Conservation (phyloP, 2,888 invertebrate species). For the Apoda limacodes region DNA sequence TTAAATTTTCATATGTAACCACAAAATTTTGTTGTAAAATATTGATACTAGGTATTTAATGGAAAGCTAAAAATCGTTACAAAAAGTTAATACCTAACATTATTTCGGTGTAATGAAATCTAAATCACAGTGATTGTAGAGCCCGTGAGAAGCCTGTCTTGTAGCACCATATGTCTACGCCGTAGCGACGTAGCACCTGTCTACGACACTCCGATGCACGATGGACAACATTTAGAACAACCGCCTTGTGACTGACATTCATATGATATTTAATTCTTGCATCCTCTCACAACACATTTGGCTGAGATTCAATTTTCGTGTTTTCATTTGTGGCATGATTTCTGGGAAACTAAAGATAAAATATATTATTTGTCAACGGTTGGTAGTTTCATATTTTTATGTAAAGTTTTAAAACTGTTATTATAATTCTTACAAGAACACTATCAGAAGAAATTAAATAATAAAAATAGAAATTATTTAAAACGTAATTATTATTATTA, state of each 20-base stretch:
- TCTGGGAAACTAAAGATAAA: slow-evolving; percentile 54
- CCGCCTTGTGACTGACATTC: slow-evolving; percentile 45
- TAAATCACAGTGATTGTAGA: no score
- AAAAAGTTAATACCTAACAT: no score
- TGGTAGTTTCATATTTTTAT: slow-evolving; percentile 62
- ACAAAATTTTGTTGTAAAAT: no score
- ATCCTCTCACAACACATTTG: slow-evolving; percentile 59
- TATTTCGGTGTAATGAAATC: no score
- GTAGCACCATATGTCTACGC: slow-evolving; percentile 22
- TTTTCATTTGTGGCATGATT: slow-evolving; percentile 62
- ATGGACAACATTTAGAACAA: slow-evolving; percentile 21
- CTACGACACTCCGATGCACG: slow-evolving; percentile 39
- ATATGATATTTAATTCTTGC: slow-evolving; percentile 35
- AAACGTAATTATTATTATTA: no score
- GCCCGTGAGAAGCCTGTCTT: no score
- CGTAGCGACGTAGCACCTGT: slow-evolving; percentile 38
- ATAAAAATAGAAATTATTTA: no score
- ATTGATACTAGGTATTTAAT: no score
- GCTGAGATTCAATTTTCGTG: slow-evolving; percentile 62
- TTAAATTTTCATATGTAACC: no score
- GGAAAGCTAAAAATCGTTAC: no score
- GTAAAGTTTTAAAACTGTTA: slow-evolving; percentile 47
- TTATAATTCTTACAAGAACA: no score
- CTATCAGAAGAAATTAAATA: no score
- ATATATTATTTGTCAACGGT: slow-evolving; percentile 62